Conservation (phyloP, 2,113 vertebrate species). For the Eira barbara region DNA sequence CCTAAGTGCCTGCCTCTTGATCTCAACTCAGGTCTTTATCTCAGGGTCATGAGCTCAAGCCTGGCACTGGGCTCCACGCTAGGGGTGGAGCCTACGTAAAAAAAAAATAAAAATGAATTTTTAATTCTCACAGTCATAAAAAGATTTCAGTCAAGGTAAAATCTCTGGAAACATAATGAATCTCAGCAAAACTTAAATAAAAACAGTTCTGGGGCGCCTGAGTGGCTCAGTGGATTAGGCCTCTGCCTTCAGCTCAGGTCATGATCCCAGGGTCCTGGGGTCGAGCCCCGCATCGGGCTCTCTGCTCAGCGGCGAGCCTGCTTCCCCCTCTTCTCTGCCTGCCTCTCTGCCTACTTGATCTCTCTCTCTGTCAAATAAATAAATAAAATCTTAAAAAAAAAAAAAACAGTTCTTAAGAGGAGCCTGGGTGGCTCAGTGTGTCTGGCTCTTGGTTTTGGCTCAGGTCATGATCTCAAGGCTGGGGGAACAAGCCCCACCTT, state of each 20-base stretch:
- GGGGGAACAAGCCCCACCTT: background rate
- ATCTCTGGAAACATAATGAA: conserved; percentile 31
- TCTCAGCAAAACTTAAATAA: conserved; percentile 24
- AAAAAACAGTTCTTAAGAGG: background rate
- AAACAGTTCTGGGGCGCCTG: background rate
- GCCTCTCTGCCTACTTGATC: too few species aligned
- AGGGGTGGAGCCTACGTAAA: background rate
- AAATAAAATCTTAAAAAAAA: too few species aligned
- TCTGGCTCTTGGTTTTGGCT: background rate
- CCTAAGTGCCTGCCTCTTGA: background rate
- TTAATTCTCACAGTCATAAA: background rate
- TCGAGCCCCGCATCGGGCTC: too few species aligned
- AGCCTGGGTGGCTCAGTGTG: background rate
- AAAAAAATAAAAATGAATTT: background rate
- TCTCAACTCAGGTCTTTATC: background rate
- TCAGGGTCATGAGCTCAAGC: background rate
- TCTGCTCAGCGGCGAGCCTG: too few species aligned
- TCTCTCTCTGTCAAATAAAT: too few species aligned
- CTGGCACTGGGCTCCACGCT: background rate
- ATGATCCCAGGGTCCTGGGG: too few species aligned
- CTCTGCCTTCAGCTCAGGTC: too few species aligned
- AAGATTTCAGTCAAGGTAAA: background rate
- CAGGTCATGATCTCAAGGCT: background rate
- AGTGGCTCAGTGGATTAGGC: background rate
- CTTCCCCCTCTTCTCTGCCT: too few species aligned